Percentiles rank a stretch among this genome's conserved stretches.
These are phyloP conservation scores for Ginglymostoma cirratum DNA, from an alignment of 2,113 vertebrate species.

Conservation along the genomic window DNA sequence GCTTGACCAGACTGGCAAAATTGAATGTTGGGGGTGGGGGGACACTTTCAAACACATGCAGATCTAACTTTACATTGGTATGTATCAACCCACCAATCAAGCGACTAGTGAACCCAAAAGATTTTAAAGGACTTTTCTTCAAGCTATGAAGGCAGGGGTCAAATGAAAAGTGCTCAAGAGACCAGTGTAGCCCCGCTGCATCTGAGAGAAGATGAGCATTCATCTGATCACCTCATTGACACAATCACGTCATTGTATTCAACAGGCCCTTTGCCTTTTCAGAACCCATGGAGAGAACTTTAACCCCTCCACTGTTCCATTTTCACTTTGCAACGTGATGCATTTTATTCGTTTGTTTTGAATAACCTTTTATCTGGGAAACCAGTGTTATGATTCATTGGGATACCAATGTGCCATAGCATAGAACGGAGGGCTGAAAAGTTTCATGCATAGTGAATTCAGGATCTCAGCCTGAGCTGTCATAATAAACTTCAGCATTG, in stretches of 20 bases:
- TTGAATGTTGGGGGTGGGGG: neutral
- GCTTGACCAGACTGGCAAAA: conserved; percentile 17
- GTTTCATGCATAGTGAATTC: neutral
- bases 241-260: conserved; percentile 31
- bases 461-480: neutral
- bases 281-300: conserved; percentile 32
- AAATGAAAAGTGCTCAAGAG: conserved; percentile 23
- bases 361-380: conserved; percentile 30
- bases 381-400: conserved; percentile 13
- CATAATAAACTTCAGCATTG: neutral
- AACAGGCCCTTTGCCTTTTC: conserved; percentile 9
- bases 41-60: neutral
- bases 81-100: conserved; percentile 25
- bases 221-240: conserved; percentile 28
- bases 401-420: neutral
- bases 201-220: conserved; percentile 31
- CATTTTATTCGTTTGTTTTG: conserved; percentile 25
- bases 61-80: conserved; percentile 26
- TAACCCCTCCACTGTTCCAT: conserved; percentile 27
- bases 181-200: conserved; percentile 28
- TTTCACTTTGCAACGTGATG: conserved; percentile 32
- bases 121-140: conserved; percentile 22
- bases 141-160: conserved; percentile 27
- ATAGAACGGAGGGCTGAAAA: neutral
- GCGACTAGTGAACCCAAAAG: conserved; percentile 27